phyloP scores from a whole-genome alignment of 2,888 invertebrate genomes.

The Rhagophthalmus giganteus region DNA sequence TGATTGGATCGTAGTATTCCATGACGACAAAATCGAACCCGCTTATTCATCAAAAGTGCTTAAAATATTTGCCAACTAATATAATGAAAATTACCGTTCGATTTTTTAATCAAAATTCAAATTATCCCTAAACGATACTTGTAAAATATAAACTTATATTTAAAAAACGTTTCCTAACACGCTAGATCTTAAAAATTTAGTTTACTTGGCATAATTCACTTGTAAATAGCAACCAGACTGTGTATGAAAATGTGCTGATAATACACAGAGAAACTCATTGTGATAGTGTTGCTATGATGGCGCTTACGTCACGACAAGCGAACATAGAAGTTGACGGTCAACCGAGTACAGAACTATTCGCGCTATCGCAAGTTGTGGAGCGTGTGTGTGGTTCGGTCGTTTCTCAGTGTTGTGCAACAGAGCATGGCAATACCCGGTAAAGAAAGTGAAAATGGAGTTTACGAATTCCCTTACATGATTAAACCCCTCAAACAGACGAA shows the following conservation, averaged over 20 bases:
- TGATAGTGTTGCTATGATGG: constrained; percentile 23
- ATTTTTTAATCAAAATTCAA: too few species aligned
- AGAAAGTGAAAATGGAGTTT: constrained; percentile 27
- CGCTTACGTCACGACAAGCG: constrained; percentile 16
- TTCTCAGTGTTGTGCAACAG: constrained; percentile 4
- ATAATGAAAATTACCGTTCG: too few species aligned
- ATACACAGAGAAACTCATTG: constrained; percentile 9
- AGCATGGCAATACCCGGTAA: constrained; percentile 24
- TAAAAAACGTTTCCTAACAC: too few species aligned
- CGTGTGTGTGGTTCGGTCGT: constrained; percentile 11
- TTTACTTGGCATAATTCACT: constrained; percentile 1
- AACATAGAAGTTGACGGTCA: constrained; percentile 9
- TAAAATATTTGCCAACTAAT: too few species aligned
- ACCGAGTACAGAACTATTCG: constrained; percentile 16
- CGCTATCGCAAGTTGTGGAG: constrained; percentile 12
- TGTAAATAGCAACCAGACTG: constrained; percentile 18
- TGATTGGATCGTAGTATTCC: too few species aligned
- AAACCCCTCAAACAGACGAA: constrained; percentile 12
- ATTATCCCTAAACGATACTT: too few species aligned
- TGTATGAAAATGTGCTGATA: constrained; percentile 16
- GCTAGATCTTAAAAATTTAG: too few species aligned
- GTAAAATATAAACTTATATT: too few species aligned
- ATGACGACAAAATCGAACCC: too few species aligned
- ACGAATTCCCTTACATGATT: constrained; percentile 25
- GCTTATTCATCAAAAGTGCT: too few species aligned